phyloP scores from a whole-genome alignment of 2,113 vertebrate species.

The Toxotes jaculatrix region DNA sequence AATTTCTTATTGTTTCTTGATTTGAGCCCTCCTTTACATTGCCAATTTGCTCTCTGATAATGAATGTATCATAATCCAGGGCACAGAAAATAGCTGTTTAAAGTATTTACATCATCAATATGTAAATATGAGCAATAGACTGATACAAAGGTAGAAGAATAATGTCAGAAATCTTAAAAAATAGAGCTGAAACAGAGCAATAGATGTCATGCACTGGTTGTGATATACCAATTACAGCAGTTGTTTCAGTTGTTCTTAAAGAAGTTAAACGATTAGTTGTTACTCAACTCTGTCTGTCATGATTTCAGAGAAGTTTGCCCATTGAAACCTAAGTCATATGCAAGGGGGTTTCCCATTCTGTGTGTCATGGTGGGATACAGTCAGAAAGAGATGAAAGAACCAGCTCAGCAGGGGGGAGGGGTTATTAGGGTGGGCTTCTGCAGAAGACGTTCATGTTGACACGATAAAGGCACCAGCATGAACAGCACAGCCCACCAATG shows the following conservation, averaged over 20 bases:
- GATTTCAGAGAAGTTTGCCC: constrained; percentile 50
- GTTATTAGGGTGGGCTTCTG: constrained; percentile 23
- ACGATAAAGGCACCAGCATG: not conserved
- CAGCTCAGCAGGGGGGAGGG: not conserved
- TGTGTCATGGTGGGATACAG: constrained; percentile 65
- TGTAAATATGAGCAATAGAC: not conserved
- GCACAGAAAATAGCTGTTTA: not conserved
- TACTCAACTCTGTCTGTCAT: constrained; percentile 41
- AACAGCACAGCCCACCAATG: constrained; percentile 36
- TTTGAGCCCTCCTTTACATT: not conserved
- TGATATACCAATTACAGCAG: not conserved
- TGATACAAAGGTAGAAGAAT: not conserved
- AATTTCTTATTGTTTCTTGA: not conserved
- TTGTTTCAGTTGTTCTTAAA: no score
- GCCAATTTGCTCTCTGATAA: not conserved
- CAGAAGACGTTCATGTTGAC: not conserved
- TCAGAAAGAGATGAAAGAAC: constrained; percentile 65
- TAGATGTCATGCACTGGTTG: not conserved
- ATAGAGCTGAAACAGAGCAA: not conserved
- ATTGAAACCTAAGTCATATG: constrained; percentile 25
- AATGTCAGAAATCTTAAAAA: not conserved
- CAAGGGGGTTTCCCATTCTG: constrained; percentile 65
- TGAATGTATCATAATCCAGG: not conserved
- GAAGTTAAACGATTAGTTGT: not conserved
- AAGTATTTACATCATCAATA: not conserved